phyloP scores from a whole-genome alignment of 2,113 vertebrate species.

The Eudyptes chrysolophus region DNA sequence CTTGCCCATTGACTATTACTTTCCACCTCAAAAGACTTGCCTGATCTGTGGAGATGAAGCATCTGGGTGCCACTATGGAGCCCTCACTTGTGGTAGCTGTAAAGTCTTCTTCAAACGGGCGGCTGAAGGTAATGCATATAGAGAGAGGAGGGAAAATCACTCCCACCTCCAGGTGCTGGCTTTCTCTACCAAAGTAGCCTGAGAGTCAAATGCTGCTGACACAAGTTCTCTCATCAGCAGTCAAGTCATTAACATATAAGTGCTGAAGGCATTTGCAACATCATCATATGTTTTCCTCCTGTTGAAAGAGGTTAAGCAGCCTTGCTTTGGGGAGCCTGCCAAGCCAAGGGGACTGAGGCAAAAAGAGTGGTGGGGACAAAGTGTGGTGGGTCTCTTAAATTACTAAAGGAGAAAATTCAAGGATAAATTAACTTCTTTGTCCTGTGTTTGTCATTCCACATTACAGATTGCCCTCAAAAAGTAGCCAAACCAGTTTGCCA shows the following conservation, averaged over 20 bases:
- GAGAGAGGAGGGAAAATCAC: background rate
- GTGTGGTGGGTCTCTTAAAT: background rate
- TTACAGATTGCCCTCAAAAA: background rate
- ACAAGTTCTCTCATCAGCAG: background rate
- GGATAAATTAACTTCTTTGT: background rate
- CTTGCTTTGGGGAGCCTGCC: background rate
- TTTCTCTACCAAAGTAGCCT: background rate
- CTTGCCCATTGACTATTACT: conserved; percentile 96
- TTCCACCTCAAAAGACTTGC: conserved; percentile 94
- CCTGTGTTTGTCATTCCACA: background rate
- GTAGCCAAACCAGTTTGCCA: background rate
- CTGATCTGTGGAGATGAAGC: conserved; percentile 97
- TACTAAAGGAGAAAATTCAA: background rate
- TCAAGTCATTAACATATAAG: accelerated
- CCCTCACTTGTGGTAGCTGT: conserved; percentile 97
- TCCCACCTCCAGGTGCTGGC: background rate
- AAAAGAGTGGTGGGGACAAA: background rate
- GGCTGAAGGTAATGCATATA: conserved; percentile 86
- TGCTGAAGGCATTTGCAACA: background rate
- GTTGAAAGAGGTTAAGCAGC: background rate
- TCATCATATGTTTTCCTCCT: background rate
- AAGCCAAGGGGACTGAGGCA: background rate
- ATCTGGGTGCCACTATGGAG: conserved; percentile 96
- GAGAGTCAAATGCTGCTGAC: background rate
- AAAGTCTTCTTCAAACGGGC: conserved; percentile 99